These are phyloP conservation scores for Casuarius casuarius DNA, from an alignment of 2,113 vertebrate genomes.

Conservation along the genomic window DNA sequence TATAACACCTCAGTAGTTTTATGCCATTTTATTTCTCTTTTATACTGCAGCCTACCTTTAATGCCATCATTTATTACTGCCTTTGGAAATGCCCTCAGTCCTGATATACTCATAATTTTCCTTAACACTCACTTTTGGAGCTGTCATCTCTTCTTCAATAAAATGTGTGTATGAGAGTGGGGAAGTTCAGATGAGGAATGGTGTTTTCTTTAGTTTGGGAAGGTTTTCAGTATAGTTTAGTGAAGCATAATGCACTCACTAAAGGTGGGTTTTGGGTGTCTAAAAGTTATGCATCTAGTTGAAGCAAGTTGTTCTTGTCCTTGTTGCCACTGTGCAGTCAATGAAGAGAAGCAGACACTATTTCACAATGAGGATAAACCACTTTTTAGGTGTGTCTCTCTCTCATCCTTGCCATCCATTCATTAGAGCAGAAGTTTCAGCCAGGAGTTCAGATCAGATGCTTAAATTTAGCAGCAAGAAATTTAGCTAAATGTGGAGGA, in stretches of 20 bases:
- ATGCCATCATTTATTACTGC: conserved; percentile 48
- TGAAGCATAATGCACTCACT: conserved; percentile 15
- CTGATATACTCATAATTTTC: conserved; percentile 57
- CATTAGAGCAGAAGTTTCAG: not conserved
- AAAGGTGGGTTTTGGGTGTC: not conserved
- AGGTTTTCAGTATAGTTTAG: conserved; percentile 35
- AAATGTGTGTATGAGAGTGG: conserved; percentile 1
- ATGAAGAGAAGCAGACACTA: not conserved
- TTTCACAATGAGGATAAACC: conserved; percentile 15
- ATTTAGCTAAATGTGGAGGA: not conserved
- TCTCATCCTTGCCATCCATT: not conserved
- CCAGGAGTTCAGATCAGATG: not conserved
- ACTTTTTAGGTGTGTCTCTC: not conserved
- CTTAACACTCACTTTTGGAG: conserved; percentile 35
- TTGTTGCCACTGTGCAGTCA: not conserved
- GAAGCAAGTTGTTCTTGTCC: conserved; percentile 19
- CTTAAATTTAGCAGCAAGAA: conserved; percentile 10
- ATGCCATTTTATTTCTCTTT: conserved; percentile 58
- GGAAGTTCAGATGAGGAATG: conserved; percentile 36
- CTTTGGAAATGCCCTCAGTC: conserved; percentile 35
- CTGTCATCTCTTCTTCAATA: conserved; percentile 30
- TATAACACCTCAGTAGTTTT: conserved; percentile 41
- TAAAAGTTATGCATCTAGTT: not conserved
- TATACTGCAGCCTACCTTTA: conserved; percentile 42
- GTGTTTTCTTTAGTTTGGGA: conserved; percentile 38